A percentile compares a stretch with the other conserved stretches of the same genome.
Evolutionary conservation across 2,797 vertebrate genomes (phyloP).

Genomic region (Sciurus vulgaris): DNA sequence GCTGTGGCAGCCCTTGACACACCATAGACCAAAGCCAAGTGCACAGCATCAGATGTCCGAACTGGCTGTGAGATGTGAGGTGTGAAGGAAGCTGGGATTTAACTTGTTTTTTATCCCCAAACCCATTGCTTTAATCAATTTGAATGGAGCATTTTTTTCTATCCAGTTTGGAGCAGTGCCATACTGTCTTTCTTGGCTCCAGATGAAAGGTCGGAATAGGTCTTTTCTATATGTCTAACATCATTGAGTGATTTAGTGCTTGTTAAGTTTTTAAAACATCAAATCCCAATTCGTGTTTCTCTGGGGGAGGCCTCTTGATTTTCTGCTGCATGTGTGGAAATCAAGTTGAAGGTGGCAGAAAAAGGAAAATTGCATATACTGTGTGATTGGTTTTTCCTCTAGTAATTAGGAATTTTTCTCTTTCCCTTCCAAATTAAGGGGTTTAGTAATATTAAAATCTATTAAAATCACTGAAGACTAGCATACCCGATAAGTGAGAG

Average conservation of each 20-base stretch:
- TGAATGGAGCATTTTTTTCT: neutral
- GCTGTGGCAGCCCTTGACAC: slow-evolving; percentile 69
- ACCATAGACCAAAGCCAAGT: slow-evolving; percentile 64
- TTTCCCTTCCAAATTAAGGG: neutral
- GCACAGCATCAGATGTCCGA: slow-evolving; percentile 62
- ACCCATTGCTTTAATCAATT: slow-evolving; percentile 69
- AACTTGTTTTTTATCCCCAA: slow-evolving; percentile 58
- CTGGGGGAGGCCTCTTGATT: neutral
- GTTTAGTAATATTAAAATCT: neutral
- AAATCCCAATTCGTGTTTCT: slow-evolving; percentile 43
- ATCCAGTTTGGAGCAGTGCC: neutral
- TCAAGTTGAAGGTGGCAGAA: neutral
- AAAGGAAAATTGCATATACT: slow-evolving; percentile 10
- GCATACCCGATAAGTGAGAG: neutral
- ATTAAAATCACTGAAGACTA: neutral
- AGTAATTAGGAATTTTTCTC: neutral
- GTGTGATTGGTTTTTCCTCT: neutral
- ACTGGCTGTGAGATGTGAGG: slow-evolving; percentile 53
- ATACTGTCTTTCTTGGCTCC: slow-evolving; percentile 50
- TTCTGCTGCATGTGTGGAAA: neutral
- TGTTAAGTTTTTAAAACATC: neutral
- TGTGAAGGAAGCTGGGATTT: slow-evolving; percentile 71
- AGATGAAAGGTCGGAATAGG: slow-evolving; percentile 37
- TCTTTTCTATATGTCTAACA: neutral
- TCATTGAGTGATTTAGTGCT: neutral